phyloP scores from a whole-genome alignment of 2,113 vertebrate genomes.

The Mus spicilegus region DNA sequence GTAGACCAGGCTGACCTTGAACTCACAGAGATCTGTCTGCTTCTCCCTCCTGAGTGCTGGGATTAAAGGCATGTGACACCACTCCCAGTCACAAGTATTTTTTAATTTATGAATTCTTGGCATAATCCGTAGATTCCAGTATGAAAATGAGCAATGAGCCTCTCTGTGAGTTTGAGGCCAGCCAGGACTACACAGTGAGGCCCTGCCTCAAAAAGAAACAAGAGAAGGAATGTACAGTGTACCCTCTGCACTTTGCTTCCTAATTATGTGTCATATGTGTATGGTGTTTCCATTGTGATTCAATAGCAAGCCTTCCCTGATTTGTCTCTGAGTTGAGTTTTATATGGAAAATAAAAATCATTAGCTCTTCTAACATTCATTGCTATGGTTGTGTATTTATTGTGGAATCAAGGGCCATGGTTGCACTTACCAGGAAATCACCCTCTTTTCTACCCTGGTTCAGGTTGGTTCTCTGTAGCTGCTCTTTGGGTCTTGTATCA shows the following conservation, averaged over 20 bases:
- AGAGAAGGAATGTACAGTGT: not conserved
- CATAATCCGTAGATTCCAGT: not conserved
- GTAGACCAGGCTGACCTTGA: not conserved
- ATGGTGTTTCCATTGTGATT: not conserved
- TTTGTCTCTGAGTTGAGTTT: conserved; percentile 27
- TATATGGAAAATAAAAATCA: conserved; percentile 12
- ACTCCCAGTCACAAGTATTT: not conserved
- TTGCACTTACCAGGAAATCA: not conserved
- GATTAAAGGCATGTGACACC: not conserved
- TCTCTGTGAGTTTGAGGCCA: not conserved
- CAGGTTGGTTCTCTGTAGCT: not conserved
- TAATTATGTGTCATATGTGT: not conserved
- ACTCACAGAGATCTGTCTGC: not conserved
- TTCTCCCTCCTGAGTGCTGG: not conserved
- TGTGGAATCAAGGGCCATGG: not conserved
- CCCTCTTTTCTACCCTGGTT: not conserved
- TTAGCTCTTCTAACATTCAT: not conserved
- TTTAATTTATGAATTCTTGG: conserved; percentile 25
- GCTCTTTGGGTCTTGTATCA: not conserved
- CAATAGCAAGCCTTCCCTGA: not conserved
- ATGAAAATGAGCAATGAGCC: not conserved
- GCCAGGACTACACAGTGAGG: not conserved
- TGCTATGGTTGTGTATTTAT: not conserved
- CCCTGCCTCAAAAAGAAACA: not conserved
- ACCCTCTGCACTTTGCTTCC: not conserved